Percentiles rank a stretch among this genome's conserved stretches.
Evolutionary conservation across 2,888 invertebrate species (phyloP).

Genomic region (Nephrotoma appendiculata): DNA sequence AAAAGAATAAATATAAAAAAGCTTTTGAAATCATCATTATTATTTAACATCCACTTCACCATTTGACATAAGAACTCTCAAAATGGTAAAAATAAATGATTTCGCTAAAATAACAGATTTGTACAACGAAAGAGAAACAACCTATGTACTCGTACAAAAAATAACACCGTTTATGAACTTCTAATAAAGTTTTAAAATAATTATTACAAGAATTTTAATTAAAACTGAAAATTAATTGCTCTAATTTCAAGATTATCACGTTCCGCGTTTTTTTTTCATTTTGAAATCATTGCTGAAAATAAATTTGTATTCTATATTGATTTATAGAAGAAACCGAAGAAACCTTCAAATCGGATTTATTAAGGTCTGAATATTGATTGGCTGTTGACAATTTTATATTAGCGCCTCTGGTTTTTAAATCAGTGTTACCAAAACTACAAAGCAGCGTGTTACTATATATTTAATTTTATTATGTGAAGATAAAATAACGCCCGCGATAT

Average conservation of each 20-base stretch:
- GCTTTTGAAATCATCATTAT: not conserved
- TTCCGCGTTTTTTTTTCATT: not conserved
- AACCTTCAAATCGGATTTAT: too few species aligned
- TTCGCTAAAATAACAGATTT: not conserved
- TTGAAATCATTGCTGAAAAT: too few species aligned
- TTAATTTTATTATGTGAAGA: not conserved
- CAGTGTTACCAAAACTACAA: not conserved
- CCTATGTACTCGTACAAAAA: not conserved
- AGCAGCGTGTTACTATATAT: not conserved
- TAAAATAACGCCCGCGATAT: not conserved
- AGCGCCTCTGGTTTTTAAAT: not conserved
- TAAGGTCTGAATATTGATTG: not conserved
- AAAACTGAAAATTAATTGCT: not conserved
- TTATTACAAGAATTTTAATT: not conserved
- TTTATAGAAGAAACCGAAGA: too few species aligned
- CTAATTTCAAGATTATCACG: not conserved
- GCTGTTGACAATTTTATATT: not conserved
- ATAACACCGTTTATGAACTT: not conserved
- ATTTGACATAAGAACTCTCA: not conserved
- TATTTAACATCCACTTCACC: not conserved
- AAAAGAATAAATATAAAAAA: not conserved
- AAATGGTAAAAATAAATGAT: not conserved
- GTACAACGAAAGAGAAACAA: not conserved
- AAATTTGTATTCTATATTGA: too few species aligned
- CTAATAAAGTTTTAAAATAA: not conserved